phyloP scores from a whole-genome alignment of 2,888 invertebrate species.

The Mayetiola destructor region DNA sequence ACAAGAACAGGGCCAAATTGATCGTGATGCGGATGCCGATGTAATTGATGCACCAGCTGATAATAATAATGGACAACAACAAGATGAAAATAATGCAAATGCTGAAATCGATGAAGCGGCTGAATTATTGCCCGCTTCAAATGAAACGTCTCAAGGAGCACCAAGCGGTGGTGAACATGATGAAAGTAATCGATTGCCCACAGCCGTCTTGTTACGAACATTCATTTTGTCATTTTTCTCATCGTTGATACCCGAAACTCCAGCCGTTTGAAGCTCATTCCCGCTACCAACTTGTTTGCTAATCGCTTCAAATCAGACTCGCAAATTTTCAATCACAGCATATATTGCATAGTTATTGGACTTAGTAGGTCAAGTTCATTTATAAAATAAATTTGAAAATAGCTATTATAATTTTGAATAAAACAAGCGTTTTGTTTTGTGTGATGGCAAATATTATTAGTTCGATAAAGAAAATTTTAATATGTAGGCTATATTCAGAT shows the following conservation, averaged over 20 bases:
- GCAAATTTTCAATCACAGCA: too few relatives aligned
- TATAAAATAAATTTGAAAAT: too few relatives aligned
- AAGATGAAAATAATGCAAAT: constrained; percentile 28
- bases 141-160: constrained; percentile 22
- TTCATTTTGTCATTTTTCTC: constrained; percentile 88
- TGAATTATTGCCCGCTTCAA: background rate
- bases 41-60: constrained; percentile 22
- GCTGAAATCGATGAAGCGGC: constrained; percentile 15
- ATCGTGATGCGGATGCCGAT: constrained; percentile 24
- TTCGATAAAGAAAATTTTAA: too few relatives aligned
- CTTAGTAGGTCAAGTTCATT: too few relatives aligned
- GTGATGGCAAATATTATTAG: too few relatives aligned
- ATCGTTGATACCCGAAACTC: constrained; percentile 84
- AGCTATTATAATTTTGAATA: too few relatives aligned
- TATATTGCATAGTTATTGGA: too few relatives aligned
- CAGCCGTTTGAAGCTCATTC: constrained; percentile 27
- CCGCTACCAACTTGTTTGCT: background rate
- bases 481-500: too few relatives aligned
- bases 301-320: background rate
- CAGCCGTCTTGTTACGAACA: constrained; percentile 69
- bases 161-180: constrained; percentile 14
- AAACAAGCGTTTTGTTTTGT: too few relatives aligned
- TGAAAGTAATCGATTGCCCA: constrained; percentile 25
- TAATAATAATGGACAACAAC: constrained; percentile 23
- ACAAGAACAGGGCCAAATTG: constrained; percentile 25